Conservation (phyloP, 2,888 invertebrate species). For the Lampropteryx suffumata region DNA sequence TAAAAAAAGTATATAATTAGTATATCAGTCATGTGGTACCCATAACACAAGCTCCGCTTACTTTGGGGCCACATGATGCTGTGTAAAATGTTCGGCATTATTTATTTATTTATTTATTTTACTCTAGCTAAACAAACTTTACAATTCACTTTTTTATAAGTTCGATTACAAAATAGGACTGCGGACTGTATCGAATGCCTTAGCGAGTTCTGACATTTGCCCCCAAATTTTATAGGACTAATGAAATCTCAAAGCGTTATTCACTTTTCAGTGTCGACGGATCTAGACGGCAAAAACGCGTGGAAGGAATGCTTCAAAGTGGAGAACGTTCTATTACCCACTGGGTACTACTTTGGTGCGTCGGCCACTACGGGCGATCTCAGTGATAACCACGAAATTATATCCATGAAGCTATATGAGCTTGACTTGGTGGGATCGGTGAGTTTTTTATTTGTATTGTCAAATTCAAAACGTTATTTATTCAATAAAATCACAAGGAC, state of each 20-base stretch:
- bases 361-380: slow-evolving; percentile 98
- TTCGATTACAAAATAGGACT: not conserved
- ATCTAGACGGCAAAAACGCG: slow-evolving; percentile 94
- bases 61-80: no score
- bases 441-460: slow-evolving; percentile 32
- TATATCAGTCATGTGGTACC: no score
- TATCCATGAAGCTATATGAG: slow-evolving; percentile 96
- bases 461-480: not conserved
- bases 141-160: no score
- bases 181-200: not conserved
- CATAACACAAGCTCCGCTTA: no score
- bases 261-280: slow-evolving; percentile 89
- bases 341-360: slow-evolving; percentile 96
- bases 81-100: no score
- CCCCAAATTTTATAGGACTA: not conserved
- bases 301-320: slow-evolving; percentile 98
- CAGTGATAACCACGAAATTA: slow-evolving; percentile 97
- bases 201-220: not conserved
- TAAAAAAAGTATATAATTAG: no score
- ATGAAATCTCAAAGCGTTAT: no score
- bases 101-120: no score
- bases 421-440: slow-evolving; percentile 88
- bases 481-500: no score
- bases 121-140: no score
- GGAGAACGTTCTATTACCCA: slow-evolving; percentile 94